Percentiles rank a stretch among this genome's conserved stretches.
Conservation (phyloP, 2,113 vertebrate species). For the Nannospalax galili region DNA sequence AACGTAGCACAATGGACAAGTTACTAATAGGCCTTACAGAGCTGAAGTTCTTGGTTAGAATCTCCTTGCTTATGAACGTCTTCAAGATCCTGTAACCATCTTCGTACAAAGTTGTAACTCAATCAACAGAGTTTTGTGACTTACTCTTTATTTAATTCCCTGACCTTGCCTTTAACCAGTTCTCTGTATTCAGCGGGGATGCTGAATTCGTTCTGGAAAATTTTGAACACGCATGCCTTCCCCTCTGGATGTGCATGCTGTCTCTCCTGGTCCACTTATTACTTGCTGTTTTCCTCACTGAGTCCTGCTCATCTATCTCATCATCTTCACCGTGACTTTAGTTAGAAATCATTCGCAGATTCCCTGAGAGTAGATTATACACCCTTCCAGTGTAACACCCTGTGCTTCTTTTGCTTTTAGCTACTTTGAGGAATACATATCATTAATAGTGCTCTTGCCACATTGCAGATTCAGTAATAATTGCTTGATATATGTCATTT, state of each 20-base stretch:
- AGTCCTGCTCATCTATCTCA: neutral
- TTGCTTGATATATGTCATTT: neutral
- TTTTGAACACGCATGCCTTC: neutral
- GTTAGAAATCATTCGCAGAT: neutral
- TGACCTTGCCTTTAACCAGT: neutral
- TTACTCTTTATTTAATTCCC: neutral
- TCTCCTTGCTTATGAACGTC: conserved; percentile 10
- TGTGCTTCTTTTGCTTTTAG: neutral
- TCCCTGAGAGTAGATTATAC: neutral
- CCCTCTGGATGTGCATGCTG: neutral
- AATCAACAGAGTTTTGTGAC: neutral
- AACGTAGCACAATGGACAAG: neutral
- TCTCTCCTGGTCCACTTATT: neutral
- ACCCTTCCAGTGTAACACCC: neutral
- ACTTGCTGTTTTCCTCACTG: neutral
- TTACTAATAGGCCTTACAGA: neutral
- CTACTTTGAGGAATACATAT: neutral
- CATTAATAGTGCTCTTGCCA: neutral
- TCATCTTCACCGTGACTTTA: neutral
- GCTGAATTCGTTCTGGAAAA: neutral
- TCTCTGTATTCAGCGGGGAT: neutral
- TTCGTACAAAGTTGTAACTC: neutral
- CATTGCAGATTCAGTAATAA: neutral
- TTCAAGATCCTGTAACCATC: neutral
- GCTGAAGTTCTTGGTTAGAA: neutral